Conservation (phyloP, 2,888 invertebrate species). For the Muscina levida region DNA sequence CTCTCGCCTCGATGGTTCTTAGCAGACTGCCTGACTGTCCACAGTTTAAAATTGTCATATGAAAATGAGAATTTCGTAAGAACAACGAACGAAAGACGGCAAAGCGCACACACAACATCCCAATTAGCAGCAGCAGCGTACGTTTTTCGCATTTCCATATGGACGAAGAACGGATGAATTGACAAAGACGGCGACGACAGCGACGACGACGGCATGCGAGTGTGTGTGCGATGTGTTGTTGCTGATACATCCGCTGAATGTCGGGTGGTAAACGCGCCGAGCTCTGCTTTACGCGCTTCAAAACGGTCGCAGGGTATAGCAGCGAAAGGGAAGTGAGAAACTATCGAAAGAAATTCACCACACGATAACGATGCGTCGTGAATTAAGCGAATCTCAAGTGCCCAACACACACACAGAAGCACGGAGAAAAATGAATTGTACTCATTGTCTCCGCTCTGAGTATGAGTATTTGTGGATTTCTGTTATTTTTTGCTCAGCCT, state of each 20-base stretch:
- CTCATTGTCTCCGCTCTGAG: conserved; percentile 9
- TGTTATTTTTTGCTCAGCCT: conserved; percentile 26
- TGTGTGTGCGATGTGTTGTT: not conserved
- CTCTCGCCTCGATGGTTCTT: conserved; percentile 50
- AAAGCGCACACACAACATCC: conserved; percentile 7
- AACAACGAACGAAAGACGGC: conserved; percentile 12
- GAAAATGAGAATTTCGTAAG: conserved; percentile 41
- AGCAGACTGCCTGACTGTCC: conserved; percentile 61
- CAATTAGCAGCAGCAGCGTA: not conserved
- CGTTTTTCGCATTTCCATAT: conserved; percentile 24
- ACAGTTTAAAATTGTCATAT: conserved; percentile 61
- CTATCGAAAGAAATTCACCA: conserved; percentile 43
- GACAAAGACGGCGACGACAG: no score
- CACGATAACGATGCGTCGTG: conserved; percentile 22
- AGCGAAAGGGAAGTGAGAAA: not conserved
- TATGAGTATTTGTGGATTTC: not conserved
- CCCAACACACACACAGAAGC: conserved; percentile 1
- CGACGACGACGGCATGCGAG: not conserved
- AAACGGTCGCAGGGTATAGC: not conserved
- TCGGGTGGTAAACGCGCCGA: not conserved
- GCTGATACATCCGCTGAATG: not conserved
- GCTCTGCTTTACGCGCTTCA: conserved; percentile 40
- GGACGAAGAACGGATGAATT: conserved; percentile 7
- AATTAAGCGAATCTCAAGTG: conserved; percentile 34
- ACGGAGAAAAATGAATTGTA: not conserved